Base-by-base conservation (phyloP, 2,888 invertebrate species). In the Spilosoma lubricipeda region DNA sequence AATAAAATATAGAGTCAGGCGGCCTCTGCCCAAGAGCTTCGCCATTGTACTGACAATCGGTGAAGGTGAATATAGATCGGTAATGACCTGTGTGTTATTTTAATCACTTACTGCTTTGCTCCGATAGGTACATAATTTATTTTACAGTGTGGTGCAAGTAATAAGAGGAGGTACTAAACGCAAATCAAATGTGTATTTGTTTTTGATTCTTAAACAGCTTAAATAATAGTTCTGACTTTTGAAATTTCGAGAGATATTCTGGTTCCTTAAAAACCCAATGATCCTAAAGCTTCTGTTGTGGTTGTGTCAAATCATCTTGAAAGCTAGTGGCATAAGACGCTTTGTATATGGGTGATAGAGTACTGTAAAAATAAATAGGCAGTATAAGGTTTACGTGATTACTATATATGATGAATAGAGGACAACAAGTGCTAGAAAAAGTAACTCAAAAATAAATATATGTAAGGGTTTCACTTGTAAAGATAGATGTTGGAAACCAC, bases 41-140 rank as follows among this genome's bases (percentile, higher is more conserved):
- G 71, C 86, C 76, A 88, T 88, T 88, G 86, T 85, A 67, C 82
- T 86, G 87, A 85, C 86, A 82, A 85, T 87, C 88, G 88, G 78
- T 72, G 74, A 75, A 75, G 72, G 74, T 74, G 80, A 72, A 77
- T 83, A 85, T 80, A 78, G 80, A 78, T 84, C 73, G 77, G 77
- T 84, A 85, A 85, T 83, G 83, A 84, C 83, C 83, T 83, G 77
- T 48, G 72, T 73, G 88, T 88, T 87, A 88, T 87, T 90, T 91
- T 91, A 91, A 91, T 91, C 90, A 89, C 87, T 87, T 83, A 86
- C 85, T 84, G 84, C 80, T 83, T 80, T 80, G 82, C 86, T 87
- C 85, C 83, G 85, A 87, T 85, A 89, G 85, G 88, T 85, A 89
- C 88, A 89, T 88, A 86, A 87, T 86, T 89, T 88, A 89, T 85